Evolutionary conservation across 2,888 invertebrate genomes (phyloP).

Genomic region (Lepidocyrtoides sp.): DNA sequence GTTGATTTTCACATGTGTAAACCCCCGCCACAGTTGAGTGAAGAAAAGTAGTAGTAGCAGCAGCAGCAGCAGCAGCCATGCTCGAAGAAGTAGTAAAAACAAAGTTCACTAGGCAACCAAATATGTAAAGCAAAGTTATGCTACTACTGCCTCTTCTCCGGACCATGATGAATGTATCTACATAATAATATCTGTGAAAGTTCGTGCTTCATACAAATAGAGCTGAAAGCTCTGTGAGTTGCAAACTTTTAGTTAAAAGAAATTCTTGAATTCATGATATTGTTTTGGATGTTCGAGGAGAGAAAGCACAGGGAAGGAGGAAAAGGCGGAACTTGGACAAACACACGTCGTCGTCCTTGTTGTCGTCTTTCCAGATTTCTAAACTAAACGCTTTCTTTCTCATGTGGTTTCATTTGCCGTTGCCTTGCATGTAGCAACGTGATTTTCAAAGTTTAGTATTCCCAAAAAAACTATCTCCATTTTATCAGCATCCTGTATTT

Average conservation of each 20-base stretch:
- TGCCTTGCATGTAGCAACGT: neutral
- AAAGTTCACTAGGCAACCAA: neutral
- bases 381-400: neutral
- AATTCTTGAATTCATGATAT: neutral
- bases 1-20: slow-evolving; percentile 44
- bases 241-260: no score
- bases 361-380: neutral
- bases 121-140: no score
- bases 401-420: neutral
- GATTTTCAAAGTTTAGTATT: slow-evolving; percentile 41
- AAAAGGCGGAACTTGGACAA: neutral
- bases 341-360: slow-evolving; percentile 13
- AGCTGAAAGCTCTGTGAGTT: no score
- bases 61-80: neutral
- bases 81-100: slow-evolving; percentile 11
- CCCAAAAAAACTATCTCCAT: neutral
- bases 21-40: no score
- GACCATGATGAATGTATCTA: neutral
- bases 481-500: neutral
- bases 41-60: no score
- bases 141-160: neutral
- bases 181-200: no score
- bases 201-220: no score
- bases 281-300: neutral
- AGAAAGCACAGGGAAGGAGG: neutral